Evolutionary conservation across 2,888 invertebrate genomes (phyloP).

Genomic region (Agriopis marginaria): DNA sequence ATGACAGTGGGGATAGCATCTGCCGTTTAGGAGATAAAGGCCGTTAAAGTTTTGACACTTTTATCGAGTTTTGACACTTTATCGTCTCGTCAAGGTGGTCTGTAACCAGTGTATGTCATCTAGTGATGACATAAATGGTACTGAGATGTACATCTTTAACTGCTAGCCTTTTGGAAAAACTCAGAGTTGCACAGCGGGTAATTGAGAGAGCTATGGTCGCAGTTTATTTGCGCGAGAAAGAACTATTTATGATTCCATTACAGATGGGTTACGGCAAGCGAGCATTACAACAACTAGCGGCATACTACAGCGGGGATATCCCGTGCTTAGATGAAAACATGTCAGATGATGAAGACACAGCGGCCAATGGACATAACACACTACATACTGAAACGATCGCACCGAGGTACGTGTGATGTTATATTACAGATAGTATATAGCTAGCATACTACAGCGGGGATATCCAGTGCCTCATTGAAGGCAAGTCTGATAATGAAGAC

Average conservation of each 20-base stretch:
- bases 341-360: constrained; percentile 81
- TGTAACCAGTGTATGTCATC: too few species aligned
- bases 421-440: neutral
- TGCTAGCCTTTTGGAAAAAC: too few species aligned
- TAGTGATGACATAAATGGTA: too few species aligned
- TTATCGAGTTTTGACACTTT: too few species aligned
- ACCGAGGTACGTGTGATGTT: constrained; percentile 86
- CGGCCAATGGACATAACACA: constrained; percentile 51
- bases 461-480: constrained; percentile 90
- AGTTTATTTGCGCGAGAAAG: too few species aligned
- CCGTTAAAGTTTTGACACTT: too few species aligned
- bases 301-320: constrained; percentile 95
- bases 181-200: too few species aligned
- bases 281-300: constrained; percentile 93
- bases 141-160: too few species aligned
- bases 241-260: neutral
- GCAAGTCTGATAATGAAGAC: constrained; percentile 70
- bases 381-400: constrained; percentile 77
- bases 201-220: too few species aligned
- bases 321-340: constrained; percentile 88
- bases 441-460: constrained; percentile 72
- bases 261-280: constrained; percentile 98
- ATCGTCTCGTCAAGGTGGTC: too few species aligned
- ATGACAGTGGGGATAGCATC: too few species aligned
- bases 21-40: too few species aligned